Conservation (phyloP, 2,797 vertebrate genomes). For the Diplodus sargus region DNA sequence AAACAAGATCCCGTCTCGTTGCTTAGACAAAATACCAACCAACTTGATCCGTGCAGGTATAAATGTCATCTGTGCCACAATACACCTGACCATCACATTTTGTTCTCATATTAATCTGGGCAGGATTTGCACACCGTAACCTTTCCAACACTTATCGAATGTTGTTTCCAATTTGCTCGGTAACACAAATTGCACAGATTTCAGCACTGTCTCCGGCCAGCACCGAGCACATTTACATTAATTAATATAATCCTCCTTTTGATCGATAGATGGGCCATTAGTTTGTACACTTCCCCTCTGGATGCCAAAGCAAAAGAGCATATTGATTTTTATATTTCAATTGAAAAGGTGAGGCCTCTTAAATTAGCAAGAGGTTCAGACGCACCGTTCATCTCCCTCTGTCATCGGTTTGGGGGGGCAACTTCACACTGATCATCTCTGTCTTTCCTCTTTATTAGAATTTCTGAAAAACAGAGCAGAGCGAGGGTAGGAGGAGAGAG, state of each 20-base stretch:
- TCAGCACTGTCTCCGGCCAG: conserved; percentile 45
- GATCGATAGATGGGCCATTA: conserved; percentile 74
- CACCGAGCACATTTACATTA: conserved; percentile 71
- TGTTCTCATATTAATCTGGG: conserved; percentile 31
- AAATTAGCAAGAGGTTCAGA: conserved; percentile 65
- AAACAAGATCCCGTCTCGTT: conserved; percentile 14
- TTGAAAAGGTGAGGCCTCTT: conserved; percentile 77
- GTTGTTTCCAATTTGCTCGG: conserved; percentile 64
- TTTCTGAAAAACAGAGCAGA: conserved; percentile 57
- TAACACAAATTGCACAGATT: conserved; percentile 64
- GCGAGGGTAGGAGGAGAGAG: background rate
- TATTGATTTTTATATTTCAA: conserved; percentile 79
- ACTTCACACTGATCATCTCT: conserved; percentile 59
- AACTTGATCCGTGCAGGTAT: conserved; percentile 29
- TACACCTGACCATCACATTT: conserved; percentile 31
- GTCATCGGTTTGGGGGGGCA: conserved; percentile 2
- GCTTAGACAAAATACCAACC: conserved; percentile 14
- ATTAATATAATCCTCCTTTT: conserved; percentile 77
- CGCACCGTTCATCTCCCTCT: conserved; percentile 45
- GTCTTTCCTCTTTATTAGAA: conserved; percentile 75
- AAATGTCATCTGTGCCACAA: conserved; percentile 58
- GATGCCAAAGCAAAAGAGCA: conserved; percentile 47
- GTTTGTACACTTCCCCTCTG: conserved; percentile 59
- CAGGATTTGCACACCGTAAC: conserved; percentile 58
- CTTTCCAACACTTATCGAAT: conserved; percentile 54